Evolutionary conservation across 2,797 vertebrate genomes (phyloP), one percentile per base, ranked within the genome.

Genomic region (Phrynocephalus forsythii): DNA sequence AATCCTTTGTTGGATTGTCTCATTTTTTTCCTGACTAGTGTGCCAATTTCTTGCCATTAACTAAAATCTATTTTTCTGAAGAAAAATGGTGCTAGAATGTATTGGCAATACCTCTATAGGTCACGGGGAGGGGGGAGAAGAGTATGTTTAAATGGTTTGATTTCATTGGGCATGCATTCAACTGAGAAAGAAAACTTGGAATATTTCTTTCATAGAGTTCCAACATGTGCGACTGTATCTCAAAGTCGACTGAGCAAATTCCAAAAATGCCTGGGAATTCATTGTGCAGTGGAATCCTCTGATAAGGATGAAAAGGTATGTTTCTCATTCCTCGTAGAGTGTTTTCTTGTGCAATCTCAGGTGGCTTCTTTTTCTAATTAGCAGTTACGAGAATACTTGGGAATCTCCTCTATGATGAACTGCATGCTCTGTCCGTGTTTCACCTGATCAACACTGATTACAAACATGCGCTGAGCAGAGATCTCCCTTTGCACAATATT

Each of bases 351-450:
- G 63, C 20, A 2, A 44, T 9, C 30, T 72, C 20, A 15, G 6
- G 10, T n/a, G 7, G 15, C 18, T 60, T 5, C 3, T 72, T 16
- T 22, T 5, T 20, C 2, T 63, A 3, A 30, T 6, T 38, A 7
- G 7, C 20, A 50, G 13, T 22, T n/a, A 38, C 52, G 60, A 67
- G 56, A 72, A 16, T 28, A 71, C 20, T 66, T 33, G 52, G n/a
- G 86, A 84, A 22, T 38, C 94, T 95, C 94, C 91, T 44, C 38
- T 33, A 44, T 94, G 94, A 95, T 94, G 95, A 95, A 83, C 87
- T 86, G 86, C 91, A 92, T 93, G 92, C 91, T 91, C 91, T 94
- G 92, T 95, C 93, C 91, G 88, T 95, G 93, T 96, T 96, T 95
- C 93, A 94, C 89, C 90, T 93, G 94, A 94, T 85, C 30, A 60